Evolutionary conservation across 2,113 vertebrate species (phyloP).

Genomic region (Silurus asotus): DNA sequence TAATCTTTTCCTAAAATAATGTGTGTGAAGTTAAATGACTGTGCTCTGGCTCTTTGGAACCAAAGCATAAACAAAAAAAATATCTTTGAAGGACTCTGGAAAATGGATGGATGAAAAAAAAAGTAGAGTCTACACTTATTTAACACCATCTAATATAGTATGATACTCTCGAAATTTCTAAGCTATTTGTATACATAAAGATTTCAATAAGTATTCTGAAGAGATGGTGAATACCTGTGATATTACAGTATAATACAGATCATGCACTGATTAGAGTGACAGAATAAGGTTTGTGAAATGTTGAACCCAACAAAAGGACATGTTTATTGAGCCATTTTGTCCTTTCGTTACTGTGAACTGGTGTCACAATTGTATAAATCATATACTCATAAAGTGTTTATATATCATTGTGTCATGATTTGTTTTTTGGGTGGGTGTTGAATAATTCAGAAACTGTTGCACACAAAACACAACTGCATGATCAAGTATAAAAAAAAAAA

Average conservation of each 20-base stretch:
- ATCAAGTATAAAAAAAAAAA: conserved; percentile 26
- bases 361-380: conserved; percentile 53
- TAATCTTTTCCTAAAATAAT: conserved; percentile 20
- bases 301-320: conserved; percentile 23
- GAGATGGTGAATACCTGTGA: background rate
- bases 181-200: background rate
- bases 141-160: background rate
- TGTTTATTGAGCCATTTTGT: conserved; percentile 48
- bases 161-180: background rate
- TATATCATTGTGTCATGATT: conserved; percentile 20
- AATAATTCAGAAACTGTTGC: background rate
- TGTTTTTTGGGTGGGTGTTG: background rate
- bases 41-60: background rate
- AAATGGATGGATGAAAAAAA: background rate
- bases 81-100: background rate
- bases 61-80: background rate
- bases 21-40: background rate
- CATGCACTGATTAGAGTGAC: conserved; percentile 35
- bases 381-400: conserved; percentile 36
- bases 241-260: background rate
- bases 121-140: background rate
- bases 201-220: background rate
- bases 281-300: conserved; percentile 14
- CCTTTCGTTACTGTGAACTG: conserved; percentile 55
- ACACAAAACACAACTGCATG: background rate